A percentile compares a stretch with the other conserved stretches of the same genome.
phyloP scores from a whole-genome alignment of 2,888 invertebrate genomes.

The Drosophila quinaria region DNA sequence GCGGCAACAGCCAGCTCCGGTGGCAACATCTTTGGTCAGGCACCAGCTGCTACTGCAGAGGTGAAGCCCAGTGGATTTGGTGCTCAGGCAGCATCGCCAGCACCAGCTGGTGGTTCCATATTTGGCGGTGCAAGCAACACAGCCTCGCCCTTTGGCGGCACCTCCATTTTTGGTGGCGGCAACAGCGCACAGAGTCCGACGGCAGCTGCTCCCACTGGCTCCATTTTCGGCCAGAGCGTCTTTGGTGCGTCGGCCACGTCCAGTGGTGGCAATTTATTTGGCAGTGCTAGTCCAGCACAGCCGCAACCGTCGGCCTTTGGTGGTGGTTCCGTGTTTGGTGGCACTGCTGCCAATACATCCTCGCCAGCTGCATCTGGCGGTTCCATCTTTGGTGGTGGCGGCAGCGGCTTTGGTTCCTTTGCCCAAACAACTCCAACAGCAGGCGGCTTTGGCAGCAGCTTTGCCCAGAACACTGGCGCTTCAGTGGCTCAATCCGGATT shows the following conservation, averaged over 20 bases:
- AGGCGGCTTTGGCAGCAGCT: conserved; percentile 68
- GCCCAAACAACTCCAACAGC: conserved; percentile 57
- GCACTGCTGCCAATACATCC: conserved; percentile 23
- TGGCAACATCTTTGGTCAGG: conserved; percentile 74
- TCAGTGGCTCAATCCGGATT: conserved; percentile 83
- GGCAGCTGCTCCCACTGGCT: conserved; percentile 24
- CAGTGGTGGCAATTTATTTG: conserved; percentile 69
- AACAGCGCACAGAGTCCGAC: conserved; percentile 28
- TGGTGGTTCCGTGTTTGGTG: conserved; percentile 64
- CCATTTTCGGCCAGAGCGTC: conserved; percentile 54
- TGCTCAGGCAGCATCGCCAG: conserved; percentile 32
- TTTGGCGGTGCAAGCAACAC: conserved; percentile 61
- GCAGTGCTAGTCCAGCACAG: conserved; percentile 36
- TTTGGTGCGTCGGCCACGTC: conserved; percentile 45
- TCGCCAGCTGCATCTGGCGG: conserved; percentile 55
- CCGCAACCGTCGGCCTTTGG: conserved; percentile 47
- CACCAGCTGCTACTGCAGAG: conserved; percentile 23
- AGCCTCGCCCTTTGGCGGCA: conserved; percentile 25
- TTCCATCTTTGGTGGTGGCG: conserved; percentile 73
- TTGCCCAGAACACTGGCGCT: conserved; percentile 73
- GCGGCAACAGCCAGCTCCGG: conserved; percentile 28
- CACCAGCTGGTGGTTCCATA: conserved; percentile 53
- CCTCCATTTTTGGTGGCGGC: conserved; percentile 55
- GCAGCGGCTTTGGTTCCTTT: conserved; percentile 72
- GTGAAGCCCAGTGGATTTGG: conserved; percentile 45